phyloP scores from a whole-genome alignment of 2,113 vertebrate genomes.

The Oxyruncus cristatus region DNA sequence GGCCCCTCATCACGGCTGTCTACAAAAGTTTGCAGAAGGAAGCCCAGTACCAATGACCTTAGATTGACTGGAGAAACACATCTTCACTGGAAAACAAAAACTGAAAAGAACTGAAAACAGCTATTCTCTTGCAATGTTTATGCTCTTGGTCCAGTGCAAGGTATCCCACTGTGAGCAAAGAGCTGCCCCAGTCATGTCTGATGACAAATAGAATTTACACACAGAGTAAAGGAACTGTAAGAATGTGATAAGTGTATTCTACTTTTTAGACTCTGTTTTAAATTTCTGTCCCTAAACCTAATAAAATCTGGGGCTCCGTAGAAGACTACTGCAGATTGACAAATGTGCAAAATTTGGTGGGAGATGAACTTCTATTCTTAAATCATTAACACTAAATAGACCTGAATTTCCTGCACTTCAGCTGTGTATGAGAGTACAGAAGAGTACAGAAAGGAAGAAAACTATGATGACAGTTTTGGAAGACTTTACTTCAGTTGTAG shows the following conservation, averaged over 20 bases:
- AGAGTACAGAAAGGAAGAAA: neutral
- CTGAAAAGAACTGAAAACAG: neutral
- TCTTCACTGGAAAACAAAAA: neutral
- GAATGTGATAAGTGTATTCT: neutral
- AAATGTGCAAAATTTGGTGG: neutral
- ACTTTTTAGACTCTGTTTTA: neutral
- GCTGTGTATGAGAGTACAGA: neutral
- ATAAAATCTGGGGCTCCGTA: neutral
- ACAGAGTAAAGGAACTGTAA: neutral
- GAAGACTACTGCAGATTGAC: neutral
- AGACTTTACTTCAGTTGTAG: neutral
- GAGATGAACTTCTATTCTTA: neutral
- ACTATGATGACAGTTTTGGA: neutral
- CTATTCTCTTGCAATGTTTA: neutral
- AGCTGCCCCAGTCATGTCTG: neutral
- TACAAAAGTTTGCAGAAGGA: neutral
- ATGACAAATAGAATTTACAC: neutral
- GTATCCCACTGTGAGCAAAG: neutral
- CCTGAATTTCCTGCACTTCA: neutral
- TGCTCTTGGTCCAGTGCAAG: neutral
- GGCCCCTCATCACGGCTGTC: neutral
- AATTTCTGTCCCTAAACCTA: neutral
- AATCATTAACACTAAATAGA: neutral
- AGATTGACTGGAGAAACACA: neutral
- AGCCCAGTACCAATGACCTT: neutral